phyloP scores from a whole-genome alignment of 2,888 invertebrate species.

The Stictocephala bisonia region DNA sequence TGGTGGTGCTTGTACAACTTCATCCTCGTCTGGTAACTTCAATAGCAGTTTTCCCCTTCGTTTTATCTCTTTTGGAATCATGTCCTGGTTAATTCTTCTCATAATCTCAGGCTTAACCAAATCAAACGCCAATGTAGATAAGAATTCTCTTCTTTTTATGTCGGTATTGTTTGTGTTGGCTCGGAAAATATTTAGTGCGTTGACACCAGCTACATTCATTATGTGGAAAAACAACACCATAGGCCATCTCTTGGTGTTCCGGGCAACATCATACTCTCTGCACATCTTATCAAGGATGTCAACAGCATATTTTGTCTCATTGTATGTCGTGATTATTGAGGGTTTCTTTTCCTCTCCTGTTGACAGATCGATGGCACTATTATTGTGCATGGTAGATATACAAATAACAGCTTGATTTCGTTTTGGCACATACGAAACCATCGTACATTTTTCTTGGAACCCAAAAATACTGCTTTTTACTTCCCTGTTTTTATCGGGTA shows the following conservation, averaged over 20 bases:
- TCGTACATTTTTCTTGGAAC: conserved; percentile 19
- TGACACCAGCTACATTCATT: conserved; percentile 18
- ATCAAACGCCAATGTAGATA: conserved; percentile 1
- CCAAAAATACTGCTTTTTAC: conserved; percentile 3
- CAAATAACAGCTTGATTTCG: conserved; percentile 21
- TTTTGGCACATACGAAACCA: conserved; percentile 35
- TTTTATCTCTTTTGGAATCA: conserved; percentile 10
- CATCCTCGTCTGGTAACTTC: no score
- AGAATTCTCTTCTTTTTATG: neutral
- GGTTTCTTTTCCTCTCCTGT: conserved; percentile 25
- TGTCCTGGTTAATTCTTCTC: neutral
- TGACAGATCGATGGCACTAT: neutral
- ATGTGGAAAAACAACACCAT: conserved; percentile 15
- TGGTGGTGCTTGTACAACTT: no score
- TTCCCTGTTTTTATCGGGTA: conserved; percentile 6
- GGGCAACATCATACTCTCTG: conserved; percentile 1
- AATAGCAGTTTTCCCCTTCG: neutral
- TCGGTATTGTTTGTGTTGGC: no score
- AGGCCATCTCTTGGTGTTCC: conserved; percentile 22
- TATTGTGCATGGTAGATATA: conserved; percentile 30
- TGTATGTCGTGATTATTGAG: conserved; percentile 25
- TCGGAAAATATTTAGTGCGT: conserved; percentile 14
- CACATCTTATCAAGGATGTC: conserved; percentile 41
- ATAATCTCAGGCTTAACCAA: conserved; percentile 19
- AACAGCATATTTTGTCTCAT: conserved; percentile 27